phyloP scores from a whole-genome alignment of 1,140 invertebrate genomes.

The Zaprionus camerounensis region DNA sequence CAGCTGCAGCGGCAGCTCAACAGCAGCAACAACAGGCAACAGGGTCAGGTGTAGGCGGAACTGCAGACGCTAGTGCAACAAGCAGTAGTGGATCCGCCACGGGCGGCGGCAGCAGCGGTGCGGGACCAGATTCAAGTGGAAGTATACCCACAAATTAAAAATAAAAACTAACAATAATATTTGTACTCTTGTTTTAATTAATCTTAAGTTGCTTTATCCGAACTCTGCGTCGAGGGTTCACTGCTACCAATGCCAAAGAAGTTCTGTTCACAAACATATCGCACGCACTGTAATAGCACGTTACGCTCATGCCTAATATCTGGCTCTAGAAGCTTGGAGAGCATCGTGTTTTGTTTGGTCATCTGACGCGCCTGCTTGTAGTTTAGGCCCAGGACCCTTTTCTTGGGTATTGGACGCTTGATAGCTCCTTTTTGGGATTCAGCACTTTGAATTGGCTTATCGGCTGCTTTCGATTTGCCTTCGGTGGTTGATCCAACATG shows the following conservation, averaged over 20 bases:
- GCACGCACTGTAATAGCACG: slow-evolving; percentile 90
- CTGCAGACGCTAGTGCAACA: background rate
- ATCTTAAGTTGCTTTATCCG: slow-evolving; percentile 10
- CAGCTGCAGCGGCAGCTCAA: slow-evolving; percentile 57
- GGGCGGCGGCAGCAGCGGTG: background rate
- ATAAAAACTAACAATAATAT: slow-evolving; percentile 6
- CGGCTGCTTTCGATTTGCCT: background rate
- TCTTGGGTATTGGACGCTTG: slow-evolving; percentile 12
- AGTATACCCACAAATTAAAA: slow-evolving; percentile 53
- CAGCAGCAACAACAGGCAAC: slow-evolving; percentile 59
- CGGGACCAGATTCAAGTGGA: slow-evolving; percentile 34
- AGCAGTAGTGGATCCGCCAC: background rate
- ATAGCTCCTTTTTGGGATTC: background rate
- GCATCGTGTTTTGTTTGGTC: slow-evolving; percentile 84
- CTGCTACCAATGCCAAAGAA: slow-evolving; percentile 86
- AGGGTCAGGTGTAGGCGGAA: slow-evolving; percentile 1
- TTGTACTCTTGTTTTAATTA: slow-evolving; percentile 11
- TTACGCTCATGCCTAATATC: slow-evolving; percentile 90
- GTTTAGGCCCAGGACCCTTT: slow-evolving; percentile 69
- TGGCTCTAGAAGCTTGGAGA: slow-evolving; percentile 87
- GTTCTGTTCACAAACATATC: slow-evolving; percentile 89
- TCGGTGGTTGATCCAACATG: background rate
- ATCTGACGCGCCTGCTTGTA: slow-evolving; percentile 76
- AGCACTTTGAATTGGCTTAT: background rate
- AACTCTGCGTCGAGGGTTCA: background rate